Evolutionary conservation across 1,140 invertebrate genomes (phyloP).

Genomic region (Bombus impatiens): DNA sequence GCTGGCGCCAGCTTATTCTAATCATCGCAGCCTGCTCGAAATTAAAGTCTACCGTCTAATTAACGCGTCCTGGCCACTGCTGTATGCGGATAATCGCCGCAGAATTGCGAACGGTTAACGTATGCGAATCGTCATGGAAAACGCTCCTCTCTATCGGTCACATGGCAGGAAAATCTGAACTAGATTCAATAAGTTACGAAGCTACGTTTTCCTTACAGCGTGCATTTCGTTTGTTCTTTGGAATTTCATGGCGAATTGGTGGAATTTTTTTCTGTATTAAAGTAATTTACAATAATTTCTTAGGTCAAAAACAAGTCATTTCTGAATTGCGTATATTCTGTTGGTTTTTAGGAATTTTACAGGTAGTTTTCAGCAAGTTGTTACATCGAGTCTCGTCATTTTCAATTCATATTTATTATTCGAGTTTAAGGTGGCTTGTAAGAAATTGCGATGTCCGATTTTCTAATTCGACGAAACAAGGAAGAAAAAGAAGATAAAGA

Average conservation of each 20-base stretch:
- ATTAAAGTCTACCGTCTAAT: slow-evolving; percentile 69
- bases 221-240: not conserved
- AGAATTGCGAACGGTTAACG: slow-evolving; percentile 60
- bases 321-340: not conserved
- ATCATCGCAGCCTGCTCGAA: slow-evolving; percentile 58
- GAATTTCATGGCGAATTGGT: not conserved
- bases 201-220: not conserved
- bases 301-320: not conserved
- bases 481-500: not conserved
- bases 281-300: not conserved
- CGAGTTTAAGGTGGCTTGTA: too few relatives aligned
- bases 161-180: not conserved
- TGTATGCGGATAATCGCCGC: slow-evolving; percentile 64
- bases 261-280: not conserved
- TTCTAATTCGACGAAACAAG: not conserved
- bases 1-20: slow-evolving; percentile 61
- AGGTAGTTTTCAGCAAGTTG: too few relatives aligned
- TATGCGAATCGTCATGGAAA: not conserved
- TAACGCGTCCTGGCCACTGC: slow-evolving; percentile 56
- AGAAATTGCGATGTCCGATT: not conserved
- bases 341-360: not conserved
- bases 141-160: not conserved
- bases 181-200: slow-evolving; percentile 63
- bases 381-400: not conserved
- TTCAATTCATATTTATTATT: not conserved